phyloP scores from a whole-genome alignment of 2,113 vertebrate genomes.

The Hylia prasina region DNA sequence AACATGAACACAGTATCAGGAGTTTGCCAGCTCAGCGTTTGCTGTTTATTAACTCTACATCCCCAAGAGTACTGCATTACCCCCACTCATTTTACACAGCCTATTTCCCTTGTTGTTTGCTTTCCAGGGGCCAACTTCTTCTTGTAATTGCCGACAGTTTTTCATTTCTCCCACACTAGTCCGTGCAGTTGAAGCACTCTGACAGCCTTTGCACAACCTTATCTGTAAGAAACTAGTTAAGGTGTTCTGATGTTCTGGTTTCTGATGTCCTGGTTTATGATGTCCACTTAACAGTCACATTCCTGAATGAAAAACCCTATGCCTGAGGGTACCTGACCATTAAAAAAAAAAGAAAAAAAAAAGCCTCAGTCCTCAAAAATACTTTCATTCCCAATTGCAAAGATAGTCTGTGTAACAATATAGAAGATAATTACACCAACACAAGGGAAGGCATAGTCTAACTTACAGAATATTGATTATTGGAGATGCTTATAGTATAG shows the following conservation, averaged over 20 bases:
- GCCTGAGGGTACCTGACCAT: not conserved
- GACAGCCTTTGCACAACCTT: not conserved
- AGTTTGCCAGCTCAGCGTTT: not conserved
- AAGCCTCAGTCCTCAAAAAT: not conserved
- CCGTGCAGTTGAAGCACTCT: not conserved
- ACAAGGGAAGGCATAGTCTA: not conserved
- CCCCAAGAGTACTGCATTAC: not conserved
- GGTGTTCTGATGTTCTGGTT: not conserved
- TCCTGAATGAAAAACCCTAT: not conserved
- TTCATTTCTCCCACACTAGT: not conserved
- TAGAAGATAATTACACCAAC: not conserved
- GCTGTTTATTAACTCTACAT: not conserved
- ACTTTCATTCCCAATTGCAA: not conserved
- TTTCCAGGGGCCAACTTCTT: not conserved
- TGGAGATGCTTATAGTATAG: not conserved
- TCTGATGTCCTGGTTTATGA: not conserved
- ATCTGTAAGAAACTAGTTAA: not conserved
- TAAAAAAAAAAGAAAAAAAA: not conserved
- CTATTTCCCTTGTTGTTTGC: conserved; percentile 19
- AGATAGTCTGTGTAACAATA: not conserved
- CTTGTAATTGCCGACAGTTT: not conserved
- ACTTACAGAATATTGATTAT: not conserved
- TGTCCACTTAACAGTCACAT: not conserved
- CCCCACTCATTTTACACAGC: not conserved
- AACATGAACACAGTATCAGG: not conserved